Percentiles rank a stretch among this genome's conserved stretches.
Conservation (phyloP, 2,888 invertebrate genomes). For the Coleophora flavipennella region DNA sequence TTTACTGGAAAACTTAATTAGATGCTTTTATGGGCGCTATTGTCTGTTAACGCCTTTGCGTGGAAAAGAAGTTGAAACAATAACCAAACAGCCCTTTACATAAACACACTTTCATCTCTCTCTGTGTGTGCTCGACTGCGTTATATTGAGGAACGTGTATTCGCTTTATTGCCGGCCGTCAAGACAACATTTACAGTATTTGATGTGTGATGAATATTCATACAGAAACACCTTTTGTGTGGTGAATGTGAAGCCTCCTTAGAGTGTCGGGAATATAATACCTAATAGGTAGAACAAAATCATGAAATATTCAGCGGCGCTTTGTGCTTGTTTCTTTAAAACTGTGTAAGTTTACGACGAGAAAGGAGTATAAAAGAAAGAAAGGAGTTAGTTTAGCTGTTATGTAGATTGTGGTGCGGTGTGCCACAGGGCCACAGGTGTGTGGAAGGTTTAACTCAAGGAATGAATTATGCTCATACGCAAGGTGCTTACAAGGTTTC, state of each 20-base stretch:
- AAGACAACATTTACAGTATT: conserved; percentile 11
- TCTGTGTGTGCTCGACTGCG: not conserved
- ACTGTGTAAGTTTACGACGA: conserved; percentile 51
- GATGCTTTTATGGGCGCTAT: not conserved
- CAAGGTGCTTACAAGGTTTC: no score
- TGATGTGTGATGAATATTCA: conserved; percentile 45
- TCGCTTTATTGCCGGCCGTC: conserved; percentile 16
- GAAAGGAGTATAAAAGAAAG: conserved; percentile 14
- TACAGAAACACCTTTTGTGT: conserved; percentile 35
- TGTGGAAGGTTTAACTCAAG: no score
- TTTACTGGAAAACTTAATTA: conserved; percentile 6
- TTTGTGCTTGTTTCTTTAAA: conserved; percentile 32
- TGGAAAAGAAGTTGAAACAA: no score
- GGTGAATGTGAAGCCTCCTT: conserved; percentile 43
- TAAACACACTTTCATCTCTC: no score
- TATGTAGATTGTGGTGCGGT: no score
- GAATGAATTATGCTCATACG: no score
- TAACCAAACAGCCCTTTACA: no score
- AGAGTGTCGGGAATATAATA: conserved; percentile 36
- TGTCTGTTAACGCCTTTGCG: not conserved
- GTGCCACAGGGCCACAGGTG: no score
- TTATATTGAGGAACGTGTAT: not conserved
- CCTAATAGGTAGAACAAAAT: conserved; percentile 28
- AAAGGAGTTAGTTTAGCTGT: not conserved
- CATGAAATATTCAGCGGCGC: conserved; percentile 56